phyloP scores from a whole-genome alignment of 2,797 vertebrate genomes.

The Paramormyrops hopkinsi region DNA sequence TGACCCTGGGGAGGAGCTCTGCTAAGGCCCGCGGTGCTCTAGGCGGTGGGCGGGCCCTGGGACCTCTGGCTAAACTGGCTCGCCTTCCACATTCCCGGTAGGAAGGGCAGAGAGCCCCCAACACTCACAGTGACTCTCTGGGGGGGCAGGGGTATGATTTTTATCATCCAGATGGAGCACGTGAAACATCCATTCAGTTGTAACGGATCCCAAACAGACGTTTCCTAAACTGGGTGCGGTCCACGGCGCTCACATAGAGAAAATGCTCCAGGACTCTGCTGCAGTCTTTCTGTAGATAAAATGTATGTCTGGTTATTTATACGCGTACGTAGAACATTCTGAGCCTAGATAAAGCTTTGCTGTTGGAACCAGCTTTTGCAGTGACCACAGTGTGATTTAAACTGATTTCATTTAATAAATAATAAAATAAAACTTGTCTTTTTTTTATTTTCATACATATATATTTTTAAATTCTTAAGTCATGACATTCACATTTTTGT shows the following conservation, averaged over 20 bases:
- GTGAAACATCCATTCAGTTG: background rate
- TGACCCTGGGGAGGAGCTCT: background rate
- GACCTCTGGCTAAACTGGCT: background rate
- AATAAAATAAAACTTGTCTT: background rate
- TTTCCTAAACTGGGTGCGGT: background rate
- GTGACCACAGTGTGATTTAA: slow-evolving; percentile 9
- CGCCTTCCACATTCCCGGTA: background rate
- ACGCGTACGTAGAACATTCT: background rate
- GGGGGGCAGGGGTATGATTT: background rate
- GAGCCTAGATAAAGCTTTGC: slow-evolving; percentile 12
- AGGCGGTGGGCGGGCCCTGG: background rate
- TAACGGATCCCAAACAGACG: background rate
- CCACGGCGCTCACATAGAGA: background rate
- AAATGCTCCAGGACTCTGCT: background rate
- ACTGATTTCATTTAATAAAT: slow-evolving; percentile 17
- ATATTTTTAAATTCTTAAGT: slow-evolving; percentile 10
- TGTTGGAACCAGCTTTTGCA: slow-evolving; percentile 17
- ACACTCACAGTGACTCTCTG: background rate
- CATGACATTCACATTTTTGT: slow-evolving; percentile 13
- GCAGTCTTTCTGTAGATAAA: slow-evolving; percentile 10
- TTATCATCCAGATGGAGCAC: slow-evolving; percentile 1
- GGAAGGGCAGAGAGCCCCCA: background rate
- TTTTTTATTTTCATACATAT: slow-evolving; percentile 12
- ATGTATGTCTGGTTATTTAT: slow-evolving; percentile 22
- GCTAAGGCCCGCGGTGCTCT: background rate